These are phyloP conservation scores for Myripristis murdjan DNA, from an alignment of 2,797 vertebrate species.

Conservation along the genomic window DNA sequence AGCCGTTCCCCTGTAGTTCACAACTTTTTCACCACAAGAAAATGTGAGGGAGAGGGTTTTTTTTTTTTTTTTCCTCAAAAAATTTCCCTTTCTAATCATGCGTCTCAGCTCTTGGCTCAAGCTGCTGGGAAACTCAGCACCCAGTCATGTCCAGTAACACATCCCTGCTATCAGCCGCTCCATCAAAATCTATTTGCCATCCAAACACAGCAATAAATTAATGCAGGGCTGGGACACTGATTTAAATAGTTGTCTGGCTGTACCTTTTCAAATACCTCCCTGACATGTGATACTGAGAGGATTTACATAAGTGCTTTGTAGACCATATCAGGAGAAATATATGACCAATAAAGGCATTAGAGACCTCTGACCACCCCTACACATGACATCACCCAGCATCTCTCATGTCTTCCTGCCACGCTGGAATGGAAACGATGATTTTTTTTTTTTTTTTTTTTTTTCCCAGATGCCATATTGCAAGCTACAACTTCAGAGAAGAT, in stretches of 20 bases:
- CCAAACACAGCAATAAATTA: slow-evolving; percentile 70
- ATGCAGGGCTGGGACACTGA: slow-evolving; percentile 51
- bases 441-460: slow-evolving; percentile 33
- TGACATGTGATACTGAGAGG: slow-evolving; percentile 68
- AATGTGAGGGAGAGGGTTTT: slow-evolving; percentile 70
- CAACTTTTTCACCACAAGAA: slow-evolving; percentile 74
- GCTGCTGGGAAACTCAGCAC: slow-evolving; percentile 66
- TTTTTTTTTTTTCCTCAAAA: slow-evolving; percentile 67
- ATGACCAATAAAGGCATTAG: slow-evolving; percentile 60
- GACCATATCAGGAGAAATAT: slow-evolving; percentile 48
- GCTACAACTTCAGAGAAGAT: slow-evolving; percentile 37
- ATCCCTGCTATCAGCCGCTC: slow-evolving; percentile 70
- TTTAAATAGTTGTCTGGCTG: slow-evolving; percentile 60
- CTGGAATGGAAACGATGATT: too few relatives aligned
- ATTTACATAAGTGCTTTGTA: slow-evolving; percentile 70
- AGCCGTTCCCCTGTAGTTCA: slow-evolving; percentile 75
- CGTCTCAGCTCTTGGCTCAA: slow-evolving; percentile 64
- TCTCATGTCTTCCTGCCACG: slow-evolving; percentile 30
- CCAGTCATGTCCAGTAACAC: slow-evolving; percentile 66
- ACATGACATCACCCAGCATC: slow-evolving; percentile 57
- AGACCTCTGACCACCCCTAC: slow-evolving; percentile 42
- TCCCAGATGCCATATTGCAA: slow-evolving; percentile 47
- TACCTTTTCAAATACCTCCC: slow-evolving; percentile 62
- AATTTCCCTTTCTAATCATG: slow-evolving; percentile 68
- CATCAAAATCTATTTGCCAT: slow-evolving; percentile 73